Evolutionary conservation across 2,888 invertebrate species (phyloP), one percentile per base, ranked within the genome.

Genomic region (Luperina nickerlii): DNA sequence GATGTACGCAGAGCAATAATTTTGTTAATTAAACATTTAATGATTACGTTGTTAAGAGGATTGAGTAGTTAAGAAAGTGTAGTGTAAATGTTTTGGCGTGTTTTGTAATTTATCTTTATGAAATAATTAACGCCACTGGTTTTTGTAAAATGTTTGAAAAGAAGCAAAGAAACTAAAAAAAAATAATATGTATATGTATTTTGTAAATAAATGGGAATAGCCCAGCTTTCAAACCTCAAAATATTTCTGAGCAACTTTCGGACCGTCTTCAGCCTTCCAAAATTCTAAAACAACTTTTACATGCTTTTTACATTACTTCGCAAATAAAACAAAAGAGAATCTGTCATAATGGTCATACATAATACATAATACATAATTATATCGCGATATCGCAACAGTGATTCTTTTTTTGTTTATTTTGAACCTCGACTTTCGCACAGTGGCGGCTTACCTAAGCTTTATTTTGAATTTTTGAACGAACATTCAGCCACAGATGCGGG

Each of bases 11-110:
- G 62, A 75, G 74, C 42, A 78, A 78, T 82, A 54, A 79, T 86
- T 79, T 74, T 27, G 68, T 24, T 82, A 79, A 89, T 87, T 82
- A 79, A 89, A 87, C 42, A 27, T 74, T 77, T 87, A 68, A 80
- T 87, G 70, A 68, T 76, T 65, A 76, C n/a, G n/a, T 38, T 42
- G 57, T 66, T 72, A 63, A 65, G 11, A 67, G 42, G 68, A 84
- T 84, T 75, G 62, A 84, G 72, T 67, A 32, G 60, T 84, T 75
- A 75, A 57, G 54, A 62, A 66, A 71, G 20, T 51, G 42, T 57
- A n/a, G 9, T 20, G 38, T 83, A 42, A n/a, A n/a, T 60, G 18
- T 82, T 71, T 54, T 73, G 20, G 42, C 1, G 32, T 24, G 54
- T 63, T 81, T 71, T 63, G 57, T 67, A 38, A 54, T 81, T 27